Evolutionary conservation across 2,888 invertebrate species (phyloP).

Genomic region (Xestia c-nigrum): DNA sequence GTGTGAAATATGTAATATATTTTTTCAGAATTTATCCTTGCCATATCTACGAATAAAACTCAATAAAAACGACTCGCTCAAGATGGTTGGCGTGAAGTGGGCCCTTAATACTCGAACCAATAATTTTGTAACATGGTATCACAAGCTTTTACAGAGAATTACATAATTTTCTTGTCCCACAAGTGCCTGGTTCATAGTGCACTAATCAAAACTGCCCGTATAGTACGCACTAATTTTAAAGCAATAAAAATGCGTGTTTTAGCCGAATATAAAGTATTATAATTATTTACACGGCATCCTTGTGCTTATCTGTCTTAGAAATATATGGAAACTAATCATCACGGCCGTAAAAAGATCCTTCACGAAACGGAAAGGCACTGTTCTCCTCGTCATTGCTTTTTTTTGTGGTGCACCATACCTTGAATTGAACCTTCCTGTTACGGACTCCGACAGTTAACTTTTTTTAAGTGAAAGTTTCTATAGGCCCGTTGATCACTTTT

Average conservation of each 20-base stretch:
- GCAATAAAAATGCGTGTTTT: conserved; percentile 14
- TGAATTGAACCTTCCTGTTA: background rate
- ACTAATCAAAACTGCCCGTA: conserved; percentile 25
- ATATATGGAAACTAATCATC: background rate
- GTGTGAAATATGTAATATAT: too few species aligned
- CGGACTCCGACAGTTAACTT: too few species aligned
- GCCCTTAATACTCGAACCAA: background rate
- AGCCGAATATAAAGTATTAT: conserved; percentile 32
- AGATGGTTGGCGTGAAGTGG: too few species aligned
- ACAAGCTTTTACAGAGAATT: conserved; percentile 17
- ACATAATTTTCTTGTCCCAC: conserved; percentile 48
- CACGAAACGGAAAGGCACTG: background rate
- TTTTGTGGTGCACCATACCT: background rate
- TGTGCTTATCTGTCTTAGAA: background rate
- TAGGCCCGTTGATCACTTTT: too few species aligned
- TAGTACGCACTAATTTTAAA: conserved; percentile 12
- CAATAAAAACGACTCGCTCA: too few species aligned
- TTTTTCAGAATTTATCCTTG: too few species aligned
- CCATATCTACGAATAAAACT: too few species aligned
- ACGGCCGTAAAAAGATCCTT: background rate
- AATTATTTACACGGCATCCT: conserved; percentile 7
- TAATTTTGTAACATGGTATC: conserved; percentile 8
- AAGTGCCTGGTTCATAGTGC: conserved; percentile 55
- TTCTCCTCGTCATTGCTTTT: background rate
- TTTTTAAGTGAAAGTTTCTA: too few species aligned